phyloP scores from a whole-genome alignment of 2,888 invertebrate species.

The Scaptomyza polygonia region DNA sequence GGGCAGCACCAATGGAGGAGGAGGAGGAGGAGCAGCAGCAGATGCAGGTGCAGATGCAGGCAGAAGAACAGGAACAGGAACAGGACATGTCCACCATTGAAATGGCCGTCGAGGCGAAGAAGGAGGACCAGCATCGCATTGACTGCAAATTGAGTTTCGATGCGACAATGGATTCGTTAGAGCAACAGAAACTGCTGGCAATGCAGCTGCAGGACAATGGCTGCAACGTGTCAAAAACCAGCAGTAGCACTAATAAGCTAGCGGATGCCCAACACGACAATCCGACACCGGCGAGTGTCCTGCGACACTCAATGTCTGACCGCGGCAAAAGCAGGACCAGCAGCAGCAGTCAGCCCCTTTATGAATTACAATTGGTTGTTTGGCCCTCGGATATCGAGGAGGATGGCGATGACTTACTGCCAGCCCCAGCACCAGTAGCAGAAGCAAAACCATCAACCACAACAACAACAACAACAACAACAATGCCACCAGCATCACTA shows the following conservation, averaged over 20 bases:
- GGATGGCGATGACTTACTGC: constrained; percentile 49
- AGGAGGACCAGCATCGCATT: constrained; percentile 38
- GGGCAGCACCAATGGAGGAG: constrained; percentile 32
- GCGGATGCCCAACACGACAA: constrained; percentile 28
- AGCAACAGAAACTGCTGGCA: constrained; percentile 26
- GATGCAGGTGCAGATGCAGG: neutral
- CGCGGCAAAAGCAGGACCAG: constrained; percentile 32
- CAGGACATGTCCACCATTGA: constrained; percentile 21
- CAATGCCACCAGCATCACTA: constrained; percentile 46
- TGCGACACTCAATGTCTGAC: constrained; percentile 38
- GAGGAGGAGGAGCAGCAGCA: neutral
- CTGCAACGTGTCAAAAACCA: constrained; percentile 41
- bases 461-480: constrained; percentile 20
- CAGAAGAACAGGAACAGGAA: constrained; percentile 1
- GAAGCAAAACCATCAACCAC: constrained; percentile 6
- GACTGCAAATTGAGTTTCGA: constrained; percentile 77
- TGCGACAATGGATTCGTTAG: constrained; percentile 79
- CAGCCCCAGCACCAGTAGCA: constrained; percentile 8
- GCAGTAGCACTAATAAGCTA: constrained; percentile 64
- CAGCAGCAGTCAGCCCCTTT: constrained; percentile 65
- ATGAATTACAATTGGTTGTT: constrained; percentile 80
- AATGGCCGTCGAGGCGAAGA: constrained; percentile 18
- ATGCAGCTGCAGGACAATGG: constrained; percentile 39
- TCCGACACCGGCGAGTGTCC: constrained; percentile 11
- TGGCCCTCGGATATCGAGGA: constrained; percentile 77